A percentile compares a stretch with the other conserved stretches of the same genome.
These are phyloP conservation scores for Vultur gryphus DNA, from an alignment of 2,797 vertebrate genomes.

Conservation along the genomic window DNA sequence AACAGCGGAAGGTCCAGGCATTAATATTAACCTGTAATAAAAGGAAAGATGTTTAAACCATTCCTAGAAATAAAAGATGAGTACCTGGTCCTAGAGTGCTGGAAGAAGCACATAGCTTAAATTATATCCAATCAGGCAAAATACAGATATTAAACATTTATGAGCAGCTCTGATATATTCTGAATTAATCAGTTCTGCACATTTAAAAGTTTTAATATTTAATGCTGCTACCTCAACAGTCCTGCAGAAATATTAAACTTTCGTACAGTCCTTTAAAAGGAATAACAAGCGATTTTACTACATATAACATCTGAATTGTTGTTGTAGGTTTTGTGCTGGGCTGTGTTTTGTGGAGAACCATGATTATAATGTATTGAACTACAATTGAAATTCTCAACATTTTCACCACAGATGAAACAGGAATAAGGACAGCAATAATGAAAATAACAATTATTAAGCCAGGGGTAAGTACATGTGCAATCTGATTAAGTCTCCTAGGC, in stretches of 20 bases:
- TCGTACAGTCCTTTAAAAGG: background rate
- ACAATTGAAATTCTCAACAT: constrained; percentile 13
- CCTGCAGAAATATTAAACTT: constrained; percentile 71
- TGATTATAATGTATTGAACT: background rate
- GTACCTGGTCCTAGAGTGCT: constrained; percentile 4
- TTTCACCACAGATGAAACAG: constrained; percentile 38
- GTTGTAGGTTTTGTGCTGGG: background rate
- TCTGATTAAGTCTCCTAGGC: constrained; percentile 57
- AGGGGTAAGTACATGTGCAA: constrained; percentile 25
- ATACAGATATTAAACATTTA: constrained; percentile 77
- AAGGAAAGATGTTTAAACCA: constrained; percentile 51
- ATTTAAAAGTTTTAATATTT: constrained; percentile 82
- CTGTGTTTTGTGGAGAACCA: background rate
- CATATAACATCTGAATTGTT: background rate
- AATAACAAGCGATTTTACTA: constrained; percentile 10
- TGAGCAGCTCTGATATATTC: constrained; percentile 72
- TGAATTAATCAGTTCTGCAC: constrained; percentile 79
- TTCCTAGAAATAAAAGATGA: constrained; percentile 59
- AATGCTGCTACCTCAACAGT: constrained; percentile 68
- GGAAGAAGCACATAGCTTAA: constrained; percentile 59
- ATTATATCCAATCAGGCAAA: constrained; percentile 73
- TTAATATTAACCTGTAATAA: constrained; percentile 63
- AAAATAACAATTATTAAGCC: constrained; percentile 50
- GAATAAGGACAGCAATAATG: constrained; percentile 36
- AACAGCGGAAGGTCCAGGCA: constrained; percentile 28